Evolutionary conservation across 2,888 invertebrate species (phyloP), one percentile per base, ranked within the genome.

Genomic region (Nomada fucata): DNA sequence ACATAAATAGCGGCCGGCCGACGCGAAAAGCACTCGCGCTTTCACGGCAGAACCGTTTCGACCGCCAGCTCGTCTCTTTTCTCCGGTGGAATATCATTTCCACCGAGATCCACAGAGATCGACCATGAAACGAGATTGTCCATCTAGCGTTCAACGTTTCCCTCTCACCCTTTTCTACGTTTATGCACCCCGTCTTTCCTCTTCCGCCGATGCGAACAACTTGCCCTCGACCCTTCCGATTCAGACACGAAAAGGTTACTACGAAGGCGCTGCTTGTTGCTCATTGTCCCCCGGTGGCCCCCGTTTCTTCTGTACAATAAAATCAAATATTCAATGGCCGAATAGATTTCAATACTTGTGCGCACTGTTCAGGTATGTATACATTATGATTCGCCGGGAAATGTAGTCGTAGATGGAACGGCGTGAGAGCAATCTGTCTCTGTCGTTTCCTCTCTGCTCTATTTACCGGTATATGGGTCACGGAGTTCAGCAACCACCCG

Each of bases 401-500:
- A 44, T 52, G 52, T 55, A 20, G 7, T 55, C 44, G 60, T 26
- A 13, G 36, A 26, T 2, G 47, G 53, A 18, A 67, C 60, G 47
- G 36, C 23, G 69, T 70, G 73, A 50, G 42, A 61, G 59, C 57
- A 84, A 87, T 88, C 79, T 74, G 82, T 86, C 87, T 90, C 86
- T 79, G 87, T 82, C 87, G 83, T 86, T 89, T 86, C 86, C 88
- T 84, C 86, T 84, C 84, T 90, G 92, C 91, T 91, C 92, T 85
- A 92, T 90, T 92, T 91, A 64, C 81, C 60, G 81, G 82, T 83
- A 92, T 90, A 91, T 91, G 71, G 91, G 92, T 86, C 91, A 91
- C 77, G 80, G 86, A 86, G 92, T 92, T 92, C 91, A 91, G 80
- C 91, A 90, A 92, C 92, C 92, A 88, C 72, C 89, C 42, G 73